Percentiles rank a stretch among this genome's conserved stretches.
phyloP scores from a whole-genome alignment of 2,113 vertebrate species.

The Nothoprocta pentlandii region DNA sequence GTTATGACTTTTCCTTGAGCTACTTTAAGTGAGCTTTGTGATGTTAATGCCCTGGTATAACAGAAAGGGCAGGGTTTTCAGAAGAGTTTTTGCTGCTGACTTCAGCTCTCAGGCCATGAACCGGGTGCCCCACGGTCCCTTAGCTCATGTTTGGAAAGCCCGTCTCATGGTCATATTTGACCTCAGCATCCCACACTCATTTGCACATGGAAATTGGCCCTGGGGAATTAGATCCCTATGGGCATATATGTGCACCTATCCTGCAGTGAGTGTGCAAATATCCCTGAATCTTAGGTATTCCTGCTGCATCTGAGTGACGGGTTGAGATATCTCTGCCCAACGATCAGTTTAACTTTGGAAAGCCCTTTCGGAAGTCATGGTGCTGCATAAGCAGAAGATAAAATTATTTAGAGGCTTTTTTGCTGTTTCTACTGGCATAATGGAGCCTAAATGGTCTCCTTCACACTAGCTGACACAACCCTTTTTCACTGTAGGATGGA shows the following conservation, averaged over 20 bases:
- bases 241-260: neutral
- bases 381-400: neutral
- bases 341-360: neutral
- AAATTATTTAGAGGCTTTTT: neutral
- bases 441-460: neutral
- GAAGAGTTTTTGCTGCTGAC: neutral
- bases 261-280: neutral
- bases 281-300: neutral
- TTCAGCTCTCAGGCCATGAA: neutral
- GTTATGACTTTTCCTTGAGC: neutral
- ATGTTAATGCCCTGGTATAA: neutral
- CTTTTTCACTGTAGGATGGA: neutral
- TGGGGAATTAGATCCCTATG: neutral
- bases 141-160: neutral
- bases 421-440: neutral
- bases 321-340: neutral
- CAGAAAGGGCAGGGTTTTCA: neutral
- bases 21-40: neutral
- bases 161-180: neutral
- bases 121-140: neutral
- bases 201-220: neutral
- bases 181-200: neutral
- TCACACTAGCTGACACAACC: neutral
- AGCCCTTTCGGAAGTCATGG: neutral
- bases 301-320: neutral